Conservation (phyloP, 2,888 invertebrate species). For the Agonopterix alstromeriana region DNA sequence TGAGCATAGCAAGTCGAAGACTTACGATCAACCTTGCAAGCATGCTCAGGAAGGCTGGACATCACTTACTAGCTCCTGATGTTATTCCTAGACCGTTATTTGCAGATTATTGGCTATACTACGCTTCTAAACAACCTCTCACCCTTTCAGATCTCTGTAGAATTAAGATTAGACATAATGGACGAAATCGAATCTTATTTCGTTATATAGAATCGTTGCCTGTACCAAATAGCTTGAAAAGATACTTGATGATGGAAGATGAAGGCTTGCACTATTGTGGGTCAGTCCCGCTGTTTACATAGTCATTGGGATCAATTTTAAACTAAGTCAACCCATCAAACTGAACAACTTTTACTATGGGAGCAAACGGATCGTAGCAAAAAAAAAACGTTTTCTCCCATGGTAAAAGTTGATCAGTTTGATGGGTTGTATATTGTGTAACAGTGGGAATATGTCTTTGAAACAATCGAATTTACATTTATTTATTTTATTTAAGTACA, state of each 20-base stretch:
- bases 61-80: slow-evolving; percentile 21
- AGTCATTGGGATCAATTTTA: too few relatives aligned
- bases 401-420: too few relatives aligned
- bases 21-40: slow-evolving; percentile 38
- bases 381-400: too few relatives aligned
- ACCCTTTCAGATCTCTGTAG: slow-evolving; percentile 75
- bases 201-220: slow-evolving; percentile 55
- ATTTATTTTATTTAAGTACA: too few relatives aligned
- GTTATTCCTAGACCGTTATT: slow-evolving; percentile 29
- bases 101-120: slow-evolving; percentile 53
- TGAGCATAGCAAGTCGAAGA: slow-evolving; percentile 69
- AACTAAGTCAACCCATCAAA: too few relatives aligned
- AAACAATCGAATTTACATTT: too few relatives aligned
- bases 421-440: too few relatives aligned
- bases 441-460: too few relatives aligned
- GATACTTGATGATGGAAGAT: slow-evolving; percentile 77
- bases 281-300: too few relatives aligned
- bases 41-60: slow-evolving; percentile 62
- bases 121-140: slow-evolving; percentile 63
- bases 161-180: slow-evolving; percentile 61
- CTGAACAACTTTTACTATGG: too few relatives aligned
- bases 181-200: slow-evolving; percentile 44
- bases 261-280: slow-evolving; percentile 23
- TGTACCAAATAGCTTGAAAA: slow-evolving; percentile 73
- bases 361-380: too few relatives aligned